Conservation (phyloP, 1,140 invertebrate genomes). For the Dendroctonus ponderosae region DNA sequence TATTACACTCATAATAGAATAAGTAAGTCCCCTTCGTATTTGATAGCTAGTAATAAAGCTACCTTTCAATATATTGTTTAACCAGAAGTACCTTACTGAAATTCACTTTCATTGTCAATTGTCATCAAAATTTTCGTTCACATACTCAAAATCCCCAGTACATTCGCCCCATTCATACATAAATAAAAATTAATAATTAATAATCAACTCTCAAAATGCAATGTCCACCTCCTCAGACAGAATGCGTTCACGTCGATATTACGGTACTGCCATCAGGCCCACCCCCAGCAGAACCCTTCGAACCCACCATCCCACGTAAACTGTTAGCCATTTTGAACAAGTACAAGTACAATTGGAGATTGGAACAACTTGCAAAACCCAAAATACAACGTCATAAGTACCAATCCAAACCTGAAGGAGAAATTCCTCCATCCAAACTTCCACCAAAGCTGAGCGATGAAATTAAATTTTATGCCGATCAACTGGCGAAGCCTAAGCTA, state of each 20-base stretch:
- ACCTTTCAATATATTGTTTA: too few relatives aligned
- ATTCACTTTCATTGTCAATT: too few relatives aligned
- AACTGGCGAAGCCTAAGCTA: slow-evolving; percentile 26
- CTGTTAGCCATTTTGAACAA: slow-evolving; percentile 31
- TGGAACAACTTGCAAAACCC: slow-evolving; percentile 32
- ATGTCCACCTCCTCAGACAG: background rate
- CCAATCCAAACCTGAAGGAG: background rate
- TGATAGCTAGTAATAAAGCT: too few relatives aligned
- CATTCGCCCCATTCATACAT: background rate
- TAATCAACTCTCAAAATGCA: slow-evolving; percentile 7
- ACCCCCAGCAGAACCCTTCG: slow-evolving; percentile 3
- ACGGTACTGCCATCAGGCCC: slow-evolving; percentile 6
- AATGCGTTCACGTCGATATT: slow-evolving; percentile 21
- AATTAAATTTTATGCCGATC: slow-evolving; percentile 32
- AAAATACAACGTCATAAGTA: slow-evolving; percentile 13
- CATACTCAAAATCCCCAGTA: background rate
- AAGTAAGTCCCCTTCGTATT: too few relatives aligned
- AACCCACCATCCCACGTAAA: slow-evolving; percentile 21
- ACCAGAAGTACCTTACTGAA: too few relatives aligned
- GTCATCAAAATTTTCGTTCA: slow-evolving; percentile 1
- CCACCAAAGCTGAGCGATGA: slow-evolving; percentile 14
- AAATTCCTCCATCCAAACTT: background rate
- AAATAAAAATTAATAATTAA: slow-evolving; percentile 12
- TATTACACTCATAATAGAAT: too few relatives aligned
- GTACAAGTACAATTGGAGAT: slow-evolving; percentile 37